phyloP scores from a whole-genome alignment of 2,888 invertebrate species.

The Mesochorus sp. region DNA sequence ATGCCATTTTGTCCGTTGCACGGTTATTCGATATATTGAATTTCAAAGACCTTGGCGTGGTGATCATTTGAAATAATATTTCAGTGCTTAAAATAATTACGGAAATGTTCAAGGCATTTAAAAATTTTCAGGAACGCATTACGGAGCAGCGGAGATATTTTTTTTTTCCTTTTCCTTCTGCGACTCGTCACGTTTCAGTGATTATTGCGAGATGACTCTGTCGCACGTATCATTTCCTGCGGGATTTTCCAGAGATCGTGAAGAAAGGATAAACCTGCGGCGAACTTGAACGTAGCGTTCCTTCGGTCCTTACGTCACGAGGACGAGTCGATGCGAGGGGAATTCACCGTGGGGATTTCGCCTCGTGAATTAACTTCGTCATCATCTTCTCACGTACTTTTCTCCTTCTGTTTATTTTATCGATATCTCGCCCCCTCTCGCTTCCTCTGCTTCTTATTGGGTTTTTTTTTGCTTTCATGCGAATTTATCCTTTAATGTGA shows the following conservation, averaged over 20 bases:
- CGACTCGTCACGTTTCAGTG: not conserved
- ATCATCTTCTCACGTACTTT: constrained; percentile 35
- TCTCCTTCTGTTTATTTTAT: not conserved
- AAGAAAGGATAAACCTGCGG: not conserved
- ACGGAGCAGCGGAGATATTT: not conserved
- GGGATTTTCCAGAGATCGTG: constrained; percentile 26
- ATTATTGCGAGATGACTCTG: not conserved
- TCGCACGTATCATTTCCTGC: not conserved
- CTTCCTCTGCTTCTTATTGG: not conserved
- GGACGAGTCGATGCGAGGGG: constrained; percentile 27
- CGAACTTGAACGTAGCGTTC: too few species aligned
- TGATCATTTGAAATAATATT: not conserved
- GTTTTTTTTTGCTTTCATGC: not conserved
- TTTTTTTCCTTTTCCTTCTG: not conserved
- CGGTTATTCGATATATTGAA: too few species aligned
- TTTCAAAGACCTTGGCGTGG: too few species aligned
- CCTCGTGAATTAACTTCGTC: constrained; percentile 40
- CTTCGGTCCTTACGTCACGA: constrained; percentile 19
- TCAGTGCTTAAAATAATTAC: not conserved
- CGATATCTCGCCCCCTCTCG: constrained; percentile 21
- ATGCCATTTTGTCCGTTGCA: too few species aligned
- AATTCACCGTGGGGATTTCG: constrained; percentile 5
- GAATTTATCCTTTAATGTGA: too few species aligned
- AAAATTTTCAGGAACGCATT: too few species aligned
- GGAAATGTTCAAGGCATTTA: constrained; percentile 23